A percentile compares a stretch with the other conserved stretches of the same genome.
Evolutionary conservation across 2,113 vertebrate species (phyloP).

Genomic region (Willisornis vidua): DNA sequence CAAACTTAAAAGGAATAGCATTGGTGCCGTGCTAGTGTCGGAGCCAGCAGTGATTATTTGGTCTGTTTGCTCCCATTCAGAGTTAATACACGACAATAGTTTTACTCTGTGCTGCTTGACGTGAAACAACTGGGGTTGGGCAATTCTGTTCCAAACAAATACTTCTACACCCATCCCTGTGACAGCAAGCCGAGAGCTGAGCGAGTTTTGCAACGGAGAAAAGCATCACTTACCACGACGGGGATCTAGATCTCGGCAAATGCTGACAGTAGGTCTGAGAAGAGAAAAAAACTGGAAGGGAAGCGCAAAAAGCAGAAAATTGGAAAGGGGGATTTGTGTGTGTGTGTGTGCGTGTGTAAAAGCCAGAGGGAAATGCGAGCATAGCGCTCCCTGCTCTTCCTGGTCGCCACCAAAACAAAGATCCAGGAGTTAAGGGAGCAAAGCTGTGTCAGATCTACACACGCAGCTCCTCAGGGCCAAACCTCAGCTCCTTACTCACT

Average conservation of each 20-base stretch:
- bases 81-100: conserved; percentile 53
- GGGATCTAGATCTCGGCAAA: conserved; percentile 73
- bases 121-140: conserved; percentile 62
- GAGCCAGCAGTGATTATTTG: conserved; percentile 39
- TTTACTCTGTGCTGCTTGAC: conserved; percentile 58
- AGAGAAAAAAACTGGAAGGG: conserved; percentile 57
- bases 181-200: conserved; percentile 36
- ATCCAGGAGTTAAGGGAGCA: conserved; percentile 64
- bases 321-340: conserved; percentile 42
- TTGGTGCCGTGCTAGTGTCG: conserved; percentile 1
- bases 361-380: conserved; percentile 59
- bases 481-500: conserved; percentile 50
- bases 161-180: conserved; percentile 56
- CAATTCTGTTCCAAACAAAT: conserved; percentile 59
- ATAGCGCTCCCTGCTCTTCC: conserved; percentile 64
- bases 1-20: conserved; percentile 21
- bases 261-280: conserved; percentile 70
- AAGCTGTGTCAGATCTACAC: conserved; percentile 61
- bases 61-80: conserved; percentile 45
- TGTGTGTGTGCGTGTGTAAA: neutral
- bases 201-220: conserved; percentile 59
- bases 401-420: conserved; percentile 68
- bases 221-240: conserved; percentile 75
- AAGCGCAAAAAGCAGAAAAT: conserved; percentile 59
- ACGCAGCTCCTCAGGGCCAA: conserved; percentile 58